Evolutionary conservation across 2,797 vertebrate genomes (phyloP).

Genomic region (Martes flavigula): DNA sequence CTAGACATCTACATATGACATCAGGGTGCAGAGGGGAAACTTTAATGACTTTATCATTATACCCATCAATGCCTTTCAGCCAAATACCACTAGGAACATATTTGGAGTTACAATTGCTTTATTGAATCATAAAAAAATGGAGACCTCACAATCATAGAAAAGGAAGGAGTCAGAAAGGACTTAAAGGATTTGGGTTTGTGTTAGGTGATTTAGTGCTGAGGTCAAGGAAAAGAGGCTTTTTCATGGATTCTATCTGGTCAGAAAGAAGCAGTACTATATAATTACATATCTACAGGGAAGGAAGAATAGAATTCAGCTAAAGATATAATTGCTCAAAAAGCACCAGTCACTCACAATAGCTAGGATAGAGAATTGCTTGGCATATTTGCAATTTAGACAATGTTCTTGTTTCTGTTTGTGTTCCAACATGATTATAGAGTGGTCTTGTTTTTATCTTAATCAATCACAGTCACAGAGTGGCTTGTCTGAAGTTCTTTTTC

Average conservation of each 20-base stretch:
- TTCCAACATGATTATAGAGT: not conserved
- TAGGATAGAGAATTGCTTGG: not conserved
- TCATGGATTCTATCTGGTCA: not conserved
- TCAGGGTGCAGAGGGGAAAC: too few relatives aligned
- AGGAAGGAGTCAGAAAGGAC: not conserved
- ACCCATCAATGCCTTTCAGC: not conserved
- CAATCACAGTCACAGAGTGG: not conserved
- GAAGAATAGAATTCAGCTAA: not conserved
- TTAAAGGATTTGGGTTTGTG: not conserved
- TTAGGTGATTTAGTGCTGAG: not conserved
- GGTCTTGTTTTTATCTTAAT: not conserved
- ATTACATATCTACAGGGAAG: not conserved
- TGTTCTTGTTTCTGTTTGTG: not conserved
- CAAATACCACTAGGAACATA: not conserved
- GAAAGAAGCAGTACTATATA: not conserved
- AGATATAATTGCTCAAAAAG: not conserved
- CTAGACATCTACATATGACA: not conserved
- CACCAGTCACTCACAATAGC: not conserved
- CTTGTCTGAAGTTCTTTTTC: not conserved
- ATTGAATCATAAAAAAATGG: not conserved
- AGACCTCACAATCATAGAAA: not conserved
- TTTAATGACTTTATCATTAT: not conserved
- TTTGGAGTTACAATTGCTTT: not conserved
- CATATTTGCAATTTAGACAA: not conserved
- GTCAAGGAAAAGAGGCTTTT: not conserved